These are phyloP conservation scores for Pungitius pungitius DNA, from an alignment of 2,113 vertebrate genomes.

Conservation along the genomic window DNA sequence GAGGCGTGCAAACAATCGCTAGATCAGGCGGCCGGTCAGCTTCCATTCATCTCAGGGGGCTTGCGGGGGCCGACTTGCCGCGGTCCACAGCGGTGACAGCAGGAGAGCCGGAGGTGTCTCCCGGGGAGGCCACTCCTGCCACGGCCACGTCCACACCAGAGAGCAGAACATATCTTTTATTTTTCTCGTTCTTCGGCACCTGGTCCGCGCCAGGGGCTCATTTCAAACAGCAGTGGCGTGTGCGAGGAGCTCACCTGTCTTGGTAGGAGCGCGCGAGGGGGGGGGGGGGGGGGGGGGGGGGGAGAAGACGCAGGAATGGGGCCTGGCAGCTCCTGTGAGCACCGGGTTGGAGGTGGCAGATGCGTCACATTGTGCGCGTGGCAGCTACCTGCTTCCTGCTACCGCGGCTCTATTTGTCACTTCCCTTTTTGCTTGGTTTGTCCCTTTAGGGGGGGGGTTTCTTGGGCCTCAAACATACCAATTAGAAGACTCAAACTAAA, in stretches of 20 bases:
- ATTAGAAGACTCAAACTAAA: conserved; percentile 55
- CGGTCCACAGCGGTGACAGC: too few species aligned
- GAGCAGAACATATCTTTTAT: conserved; percentile 24
- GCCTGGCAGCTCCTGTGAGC: conserved; percentile 45
- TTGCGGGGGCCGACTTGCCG: too few species aligned
- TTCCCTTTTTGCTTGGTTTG: too few species aligned
- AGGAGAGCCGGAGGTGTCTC: too few species aligned
- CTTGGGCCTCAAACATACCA: conserved; percentile 38
- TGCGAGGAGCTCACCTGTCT: conserved; percentile 47
- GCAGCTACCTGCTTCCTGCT: conserved; percentile 54
- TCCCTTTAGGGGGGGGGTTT: too few species aligned
- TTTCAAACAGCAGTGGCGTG: conserved; percentile 46
- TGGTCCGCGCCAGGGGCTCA: conserved; percentile 6
- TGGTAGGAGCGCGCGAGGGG: conserved; percentile 26
- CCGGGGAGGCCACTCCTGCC: too few species aligned
- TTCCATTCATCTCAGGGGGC: too few species aligned
- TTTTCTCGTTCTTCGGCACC: conserved; percentile 10
- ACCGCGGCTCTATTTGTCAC: too few species aligned
- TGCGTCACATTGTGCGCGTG: conserved; percentile 55
- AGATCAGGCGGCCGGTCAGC: too few species aligned
- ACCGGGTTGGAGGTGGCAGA: conserved; percentile 56
- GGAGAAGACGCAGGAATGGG: conserved; percentile 26
- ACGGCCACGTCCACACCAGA: too few species aligned
- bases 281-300: not conserved
- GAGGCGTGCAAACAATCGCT: too few species aligned